Evolutionary conservation across 2,113 vertebrate genomes (phyloP).

Genomic region (human (Homo sapiens)): DNA sequence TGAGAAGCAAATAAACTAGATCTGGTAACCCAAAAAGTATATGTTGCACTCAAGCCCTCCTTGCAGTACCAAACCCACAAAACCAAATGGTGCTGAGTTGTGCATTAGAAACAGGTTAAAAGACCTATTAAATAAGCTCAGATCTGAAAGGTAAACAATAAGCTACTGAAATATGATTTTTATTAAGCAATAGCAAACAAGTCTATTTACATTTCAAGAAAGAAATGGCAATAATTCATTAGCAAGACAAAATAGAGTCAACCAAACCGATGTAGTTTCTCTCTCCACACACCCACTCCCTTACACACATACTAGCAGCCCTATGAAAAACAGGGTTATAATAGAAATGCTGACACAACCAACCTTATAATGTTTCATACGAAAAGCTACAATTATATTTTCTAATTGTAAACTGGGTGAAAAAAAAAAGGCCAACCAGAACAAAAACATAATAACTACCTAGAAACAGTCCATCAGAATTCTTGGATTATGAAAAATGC

Average conservation of each 20-base stretch:
- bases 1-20: background rate
- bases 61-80: background rate
- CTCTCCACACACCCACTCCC: background rate
- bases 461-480: constrained; percentile 82
- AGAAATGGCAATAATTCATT: constrained; percentile 39
- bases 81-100: background rate
- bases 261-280: background rate
- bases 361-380: constrained; percentile 62
- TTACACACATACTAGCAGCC: background rate
- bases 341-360: constrained; percentile 72
- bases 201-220: constrained; percentile 22
- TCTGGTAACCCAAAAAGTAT: background rate
- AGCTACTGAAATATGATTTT: background rate
- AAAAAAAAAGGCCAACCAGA: constrained; percentile 70
- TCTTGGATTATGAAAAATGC: constrained; percentile 81
- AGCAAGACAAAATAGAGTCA: constrained; percentile 29
- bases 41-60: background rate
- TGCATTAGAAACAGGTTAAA: background rate
- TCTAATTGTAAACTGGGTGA: constrained; percentile 61
- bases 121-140: background rate
- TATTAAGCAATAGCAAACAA: constrained; percentile 33
- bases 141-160: constrained; percentile 2
- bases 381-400: constrained; percentile 70
- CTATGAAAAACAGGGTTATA: constrained; percentile 49
- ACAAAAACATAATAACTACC: constrained; percentile 76